These are phyloP conservation scores for Aphelocoma californica DNA, from an alignment of 2,797 vertebrate genomes.

Conservation along the genomic window DNA sequence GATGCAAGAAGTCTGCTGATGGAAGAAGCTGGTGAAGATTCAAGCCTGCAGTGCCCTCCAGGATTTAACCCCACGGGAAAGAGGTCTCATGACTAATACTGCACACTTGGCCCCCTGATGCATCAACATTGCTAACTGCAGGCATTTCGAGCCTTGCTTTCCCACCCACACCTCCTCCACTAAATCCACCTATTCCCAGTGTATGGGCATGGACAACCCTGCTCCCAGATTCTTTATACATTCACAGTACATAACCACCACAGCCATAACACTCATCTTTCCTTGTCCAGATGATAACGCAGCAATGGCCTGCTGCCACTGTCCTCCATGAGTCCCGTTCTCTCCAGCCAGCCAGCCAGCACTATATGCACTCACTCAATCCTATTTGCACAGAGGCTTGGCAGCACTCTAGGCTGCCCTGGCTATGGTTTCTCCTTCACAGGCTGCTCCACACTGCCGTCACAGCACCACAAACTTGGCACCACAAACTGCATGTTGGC, in stretches of 20 bases:
- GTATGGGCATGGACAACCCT: neutral
- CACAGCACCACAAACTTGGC: neutral
- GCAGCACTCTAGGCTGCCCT: neutral
- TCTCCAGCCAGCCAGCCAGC: neutral
- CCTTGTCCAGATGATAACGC: neutral
- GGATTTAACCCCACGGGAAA: neutral
- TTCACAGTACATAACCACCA: accelerated
- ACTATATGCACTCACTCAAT: neutral
- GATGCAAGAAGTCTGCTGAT: neutral
- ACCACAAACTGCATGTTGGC: neutral
- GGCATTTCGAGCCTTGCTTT: neutral
- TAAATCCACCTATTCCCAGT: neutral
- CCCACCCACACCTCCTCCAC: neutral
- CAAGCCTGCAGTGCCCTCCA: accelerated
- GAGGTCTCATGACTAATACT: neutral
- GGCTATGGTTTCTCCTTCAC: neutral
- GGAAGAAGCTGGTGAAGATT: neutral
- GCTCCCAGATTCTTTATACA: neutral
- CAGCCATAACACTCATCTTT: neutral
- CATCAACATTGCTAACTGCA: neutral
- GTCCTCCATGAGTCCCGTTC: accelerated
- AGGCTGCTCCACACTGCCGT: neutral
- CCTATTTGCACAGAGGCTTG: neutral
- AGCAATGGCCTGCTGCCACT: neutral
- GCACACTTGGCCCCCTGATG: accelerated